Percentiles rank a stretch among this genome's conserved stretches.
phyloP scores from a whole-genome alignment of 1,140 invertebrate genomes.

The Dendroctonus valens region DNA sequence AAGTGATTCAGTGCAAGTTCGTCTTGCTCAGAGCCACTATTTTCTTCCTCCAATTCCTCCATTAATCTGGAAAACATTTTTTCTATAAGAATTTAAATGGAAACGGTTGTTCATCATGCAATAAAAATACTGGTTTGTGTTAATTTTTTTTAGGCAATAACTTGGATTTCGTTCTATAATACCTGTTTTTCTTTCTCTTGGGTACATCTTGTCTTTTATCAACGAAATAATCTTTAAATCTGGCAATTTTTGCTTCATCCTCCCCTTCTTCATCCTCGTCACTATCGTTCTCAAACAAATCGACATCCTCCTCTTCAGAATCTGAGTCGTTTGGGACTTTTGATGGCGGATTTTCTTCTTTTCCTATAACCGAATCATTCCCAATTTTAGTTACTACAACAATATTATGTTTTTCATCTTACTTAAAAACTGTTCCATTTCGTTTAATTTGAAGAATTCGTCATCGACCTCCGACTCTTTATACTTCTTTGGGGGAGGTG shows the following conservation, averaged over 20 bases:
- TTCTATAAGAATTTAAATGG: not conserved
- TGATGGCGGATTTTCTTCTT: conserved; percentile 9
- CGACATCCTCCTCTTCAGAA: conserved; percentile 44
- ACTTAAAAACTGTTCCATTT: conserved; percentile 79
- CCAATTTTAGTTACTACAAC: not conserved
- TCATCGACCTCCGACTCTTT: conserved; percentile 78
- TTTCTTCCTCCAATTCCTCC: conserved; percentile 42
- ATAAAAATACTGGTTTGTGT: too few species aligned
- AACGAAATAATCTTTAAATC: conserved; percentile 55
- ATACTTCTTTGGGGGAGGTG: conserved; percentile 39
- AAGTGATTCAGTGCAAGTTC: conserved; percentile 28
- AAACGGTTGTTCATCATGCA: too few species aligned
- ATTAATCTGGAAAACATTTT: conserved; percentile 9
- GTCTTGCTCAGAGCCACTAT: conserved; percentile 33
- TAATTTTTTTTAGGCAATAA: too few species aligned
- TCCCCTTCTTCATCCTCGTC: conserved; percentile 50
- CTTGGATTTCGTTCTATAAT: not conserved
- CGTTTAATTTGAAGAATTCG: conserved; percentile 85
- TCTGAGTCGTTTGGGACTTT: conserved; percentile 51
- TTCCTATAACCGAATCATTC: conserved; percentile 7
- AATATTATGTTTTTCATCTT: not conserved
- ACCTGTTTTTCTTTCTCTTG: conserved; percentile 37
- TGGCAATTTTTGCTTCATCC: conserved; percentile 50
- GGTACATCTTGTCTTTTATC: conserved; percentile 30
- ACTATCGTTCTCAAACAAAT: conserved; percentile 49